Conservation (phyloP, 2,888 invertebrate genomes). For the Spodoptera littoralis region DNA sequence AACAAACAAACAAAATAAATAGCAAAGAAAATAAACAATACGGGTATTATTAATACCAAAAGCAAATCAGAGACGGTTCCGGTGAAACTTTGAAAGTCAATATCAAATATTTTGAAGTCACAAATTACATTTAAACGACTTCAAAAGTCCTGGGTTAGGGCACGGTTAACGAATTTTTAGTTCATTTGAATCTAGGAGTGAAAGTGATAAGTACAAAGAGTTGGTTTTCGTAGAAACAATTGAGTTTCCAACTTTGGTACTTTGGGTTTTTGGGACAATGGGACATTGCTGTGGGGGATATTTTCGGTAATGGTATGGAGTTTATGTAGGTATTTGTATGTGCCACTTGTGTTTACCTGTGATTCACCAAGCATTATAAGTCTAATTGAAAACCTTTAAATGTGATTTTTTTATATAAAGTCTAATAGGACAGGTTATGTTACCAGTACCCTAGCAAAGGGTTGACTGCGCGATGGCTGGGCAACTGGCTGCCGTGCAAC, state of each 20-base stretch:
- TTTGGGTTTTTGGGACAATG: too few relatives aligned
- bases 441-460: too few relatives aligned
- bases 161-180: conserved; percentile 30
- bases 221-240: conserved; percentile 6
- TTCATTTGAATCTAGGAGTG: conserved; percentile 22
- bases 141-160: conserved; percentile 31
- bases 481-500: too few relatives aligned
- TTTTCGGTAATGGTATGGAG: too few relatives aligned
- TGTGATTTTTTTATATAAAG: too few relatives aligned
- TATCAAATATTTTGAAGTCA: conserved; percentile 59
- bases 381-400: too few relatives aligned
- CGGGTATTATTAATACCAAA: conserved; percentile 24
- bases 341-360: too few relatives aligned
- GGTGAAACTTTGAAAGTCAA: conserved; percentile 47
- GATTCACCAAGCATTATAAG: too few relatives aligned
- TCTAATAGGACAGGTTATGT: too few relatives aligned
- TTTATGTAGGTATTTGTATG: too few relatives aligned
- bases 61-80: conserved; percentile 21
- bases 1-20: conserved; percentile 17
- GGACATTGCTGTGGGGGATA: too few relatives aligned
- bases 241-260: not conserved
- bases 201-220: conserved; percentile 15
- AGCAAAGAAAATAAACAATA: conserved; percentile 33
- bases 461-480: too few relatives aligned
- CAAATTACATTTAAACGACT: conserved; percentile 59